phyloP scores from a whole-genome alignment of 1,140 invertebrate species.

The Tetramorium parvispinum region DNA sequence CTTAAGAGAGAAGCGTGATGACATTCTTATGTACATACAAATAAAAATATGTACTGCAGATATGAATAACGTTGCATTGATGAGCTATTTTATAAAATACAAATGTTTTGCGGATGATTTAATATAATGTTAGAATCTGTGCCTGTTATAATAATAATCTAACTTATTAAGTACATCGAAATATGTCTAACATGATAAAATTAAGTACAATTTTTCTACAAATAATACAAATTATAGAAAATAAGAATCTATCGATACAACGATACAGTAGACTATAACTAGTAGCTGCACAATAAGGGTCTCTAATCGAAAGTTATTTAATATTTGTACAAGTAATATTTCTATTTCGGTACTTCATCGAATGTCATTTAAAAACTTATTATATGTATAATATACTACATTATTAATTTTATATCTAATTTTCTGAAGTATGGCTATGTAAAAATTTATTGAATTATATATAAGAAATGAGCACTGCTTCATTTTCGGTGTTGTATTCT shows the following conservation, averaged over 20 bases:
- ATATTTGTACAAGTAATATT: slow-evolving; percentile 63
- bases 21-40: slow-evolving; percentile 39
- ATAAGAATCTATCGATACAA: slow-evolving; percentile 20
- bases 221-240: slow-evolving; percentile 59
- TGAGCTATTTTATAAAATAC: slow-evolving; percentile 9
- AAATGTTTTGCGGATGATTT: neutral
- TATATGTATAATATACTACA: neutral
- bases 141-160: slow-evolving; percentile 27
- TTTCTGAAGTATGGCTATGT: neutral
- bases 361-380: slow-evolving; percentile 13
- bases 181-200: slow-evolving; percentile 1
- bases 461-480: neutral
- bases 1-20: neutral
- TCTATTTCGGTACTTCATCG: neutral
- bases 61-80: neutral
- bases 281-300: slow-evolving; percentile 73
- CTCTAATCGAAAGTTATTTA: slow-evolving; percentile 36
- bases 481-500: neutral
- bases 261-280: slow-evolving; percentile 39
- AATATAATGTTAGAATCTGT: neutral
- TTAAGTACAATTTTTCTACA: slow-evolving; percentile 32
- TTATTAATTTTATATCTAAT: slow-evolving; percentile 16
- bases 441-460: neutral
- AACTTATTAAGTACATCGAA: slow-evolving; percentile 10
- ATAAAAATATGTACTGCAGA: neutral